Conservation (phyloP, 1,140 invertebrate species). For the Anastatus disparis region DNA sequence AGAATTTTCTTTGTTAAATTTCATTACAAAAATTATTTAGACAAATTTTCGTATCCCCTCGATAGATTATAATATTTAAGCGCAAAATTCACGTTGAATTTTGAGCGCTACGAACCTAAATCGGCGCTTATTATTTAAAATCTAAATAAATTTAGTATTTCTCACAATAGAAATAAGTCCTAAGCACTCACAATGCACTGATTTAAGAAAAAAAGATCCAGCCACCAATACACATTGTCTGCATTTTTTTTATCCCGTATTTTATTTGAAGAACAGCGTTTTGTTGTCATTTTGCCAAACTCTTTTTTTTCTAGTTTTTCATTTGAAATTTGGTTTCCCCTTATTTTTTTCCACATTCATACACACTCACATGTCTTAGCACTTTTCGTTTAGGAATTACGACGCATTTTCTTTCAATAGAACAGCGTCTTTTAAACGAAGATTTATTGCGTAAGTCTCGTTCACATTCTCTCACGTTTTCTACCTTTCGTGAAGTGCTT, state of each 20-base stretch:
- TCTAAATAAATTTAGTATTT: no score
- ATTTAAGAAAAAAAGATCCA: slow-evolving; percentile 57
- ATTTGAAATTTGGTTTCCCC: background rate
- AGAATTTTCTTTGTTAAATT: no score
- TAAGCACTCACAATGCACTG: slow-evolving; percentile 43
- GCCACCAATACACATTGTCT: slow-evolving; percentile 70
- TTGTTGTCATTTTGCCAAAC: background rate
- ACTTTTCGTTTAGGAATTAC: background rate
- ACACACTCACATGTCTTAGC: background rate
- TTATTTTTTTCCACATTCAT: slow-evolving; percentile 4
- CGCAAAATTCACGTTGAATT: no score
- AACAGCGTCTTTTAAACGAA: background rate
- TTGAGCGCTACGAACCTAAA: no score
- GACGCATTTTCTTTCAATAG: background rate
- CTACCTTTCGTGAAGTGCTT: slow-evolving; percentile 8
- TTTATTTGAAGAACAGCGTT: slow-evolving; percentile 44
- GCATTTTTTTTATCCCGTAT: slow-evolving; percentile 59
- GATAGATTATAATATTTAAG: background rate
- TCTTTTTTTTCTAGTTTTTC: background rate
- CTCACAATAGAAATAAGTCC: background rate
- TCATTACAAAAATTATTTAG: no score
- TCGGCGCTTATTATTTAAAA: no score
- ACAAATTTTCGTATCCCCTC: background rate
- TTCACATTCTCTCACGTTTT: background rate
- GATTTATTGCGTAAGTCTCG: background rate